Evolutionary conservation across 1,140 invertebrate species (phyloP).

Genomic region (honey bee (Apis mellifera)): DNA sequence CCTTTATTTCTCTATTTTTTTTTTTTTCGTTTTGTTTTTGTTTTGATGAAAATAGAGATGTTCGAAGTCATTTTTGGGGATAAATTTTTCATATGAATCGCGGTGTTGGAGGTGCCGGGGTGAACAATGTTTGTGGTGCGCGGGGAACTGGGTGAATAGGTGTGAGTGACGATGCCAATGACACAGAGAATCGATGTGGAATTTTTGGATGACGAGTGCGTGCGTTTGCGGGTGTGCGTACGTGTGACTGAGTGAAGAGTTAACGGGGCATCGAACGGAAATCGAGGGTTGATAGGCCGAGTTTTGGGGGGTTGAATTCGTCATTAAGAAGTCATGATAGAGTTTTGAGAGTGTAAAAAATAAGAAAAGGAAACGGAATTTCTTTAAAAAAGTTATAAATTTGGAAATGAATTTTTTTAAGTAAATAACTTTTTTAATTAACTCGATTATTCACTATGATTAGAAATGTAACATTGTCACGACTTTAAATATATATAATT

Average conservation of each 20-base stretch:
- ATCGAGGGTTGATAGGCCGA: slow-evolving; percentile 6
- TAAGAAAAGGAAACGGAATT: not conserved
- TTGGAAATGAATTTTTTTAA: not conserved
- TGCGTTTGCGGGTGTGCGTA: not conserved
- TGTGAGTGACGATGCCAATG: slow-evolving; percentile 33
- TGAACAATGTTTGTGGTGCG: slow-evolving; percentile 5
- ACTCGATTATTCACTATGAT: too few relatives aligned
- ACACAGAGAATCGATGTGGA: slow-evolving; percentile 41
- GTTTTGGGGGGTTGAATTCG: not conserved
- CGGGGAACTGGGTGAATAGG: slow-evolving; percentile 8
- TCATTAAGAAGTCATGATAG: not conserved
- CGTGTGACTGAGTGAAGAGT: slow-evolving; percentile 26
- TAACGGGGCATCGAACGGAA: slow-evolving; percentile 22
- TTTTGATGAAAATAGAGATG: not conserved
- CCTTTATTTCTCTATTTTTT: not conserved
- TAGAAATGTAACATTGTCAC: too few relatives aligned
- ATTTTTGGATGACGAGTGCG: slow-evolving; percentile 33
- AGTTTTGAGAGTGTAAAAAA: not conserved
- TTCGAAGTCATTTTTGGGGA: not conserved
- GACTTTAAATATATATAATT: too few relatives aligned
- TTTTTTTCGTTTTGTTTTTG: too few relatives aligned
- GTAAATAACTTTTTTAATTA: not conserved
- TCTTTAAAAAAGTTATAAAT: not conserved
- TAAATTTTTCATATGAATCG: not conserved
- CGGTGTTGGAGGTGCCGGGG: not conserved